These are phyloP conservation scores for Iselma pallidipennis DNA, from an alignment of 2,888 invertebrate genomes.

Conservation along the genomic window DNA sequence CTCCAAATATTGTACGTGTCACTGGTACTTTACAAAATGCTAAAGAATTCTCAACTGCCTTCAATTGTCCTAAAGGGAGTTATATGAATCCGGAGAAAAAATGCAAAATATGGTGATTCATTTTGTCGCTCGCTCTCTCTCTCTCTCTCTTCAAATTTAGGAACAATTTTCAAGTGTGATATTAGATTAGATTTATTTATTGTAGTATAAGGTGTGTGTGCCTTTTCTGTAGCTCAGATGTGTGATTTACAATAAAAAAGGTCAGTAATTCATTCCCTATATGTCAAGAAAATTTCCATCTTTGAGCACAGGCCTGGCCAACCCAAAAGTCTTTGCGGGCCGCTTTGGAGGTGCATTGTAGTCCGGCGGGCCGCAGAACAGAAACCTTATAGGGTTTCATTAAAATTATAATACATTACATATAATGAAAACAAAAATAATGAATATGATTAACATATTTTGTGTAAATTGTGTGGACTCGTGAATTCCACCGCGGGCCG, in stretches of 20 bases:
- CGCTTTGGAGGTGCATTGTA: too few relatives aligned
- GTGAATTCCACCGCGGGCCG: too few relatives aligned
- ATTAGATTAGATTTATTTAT: conserved; percentile 16
- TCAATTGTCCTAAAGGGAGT: conserved; percentile 60
- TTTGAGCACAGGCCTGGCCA: too few relatives aligned
- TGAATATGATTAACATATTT: too few relatives aligned
- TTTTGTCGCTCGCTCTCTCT: not conserved
- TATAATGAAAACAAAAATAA: too few relatives aligned
- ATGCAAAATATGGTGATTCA: conserved; percentile 60
- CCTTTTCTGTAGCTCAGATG: conserved; percentile 18
- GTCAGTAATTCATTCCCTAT: too few relatives aligned
- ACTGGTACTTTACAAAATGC: conserved; percentile 73
- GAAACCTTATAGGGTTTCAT: too few relatives aligned
- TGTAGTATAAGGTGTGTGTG: conserved; percentile 12
- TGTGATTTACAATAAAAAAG: not conserved
- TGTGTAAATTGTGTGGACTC: too few relatives aligned
- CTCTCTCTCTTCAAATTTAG: not conserved
- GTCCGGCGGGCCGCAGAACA: too few relatives aligned
- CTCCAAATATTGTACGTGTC: conserved; percentile 72
- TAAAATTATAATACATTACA: too few relatives aligned
- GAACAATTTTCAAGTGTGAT: conserved; percentile 22
- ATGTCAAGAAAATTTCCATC: too few relatives aligned
- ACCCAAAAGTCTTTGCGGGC: too few relatives aligned
- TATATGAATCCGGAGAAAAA: conserved; percentile 61
- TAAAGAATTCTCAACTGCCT: conserved; percentile 70